phyloP scores from a whole-genome alignment of 92 coral and sea anemone species.

The Epizoanthus scotinus region DNA sequence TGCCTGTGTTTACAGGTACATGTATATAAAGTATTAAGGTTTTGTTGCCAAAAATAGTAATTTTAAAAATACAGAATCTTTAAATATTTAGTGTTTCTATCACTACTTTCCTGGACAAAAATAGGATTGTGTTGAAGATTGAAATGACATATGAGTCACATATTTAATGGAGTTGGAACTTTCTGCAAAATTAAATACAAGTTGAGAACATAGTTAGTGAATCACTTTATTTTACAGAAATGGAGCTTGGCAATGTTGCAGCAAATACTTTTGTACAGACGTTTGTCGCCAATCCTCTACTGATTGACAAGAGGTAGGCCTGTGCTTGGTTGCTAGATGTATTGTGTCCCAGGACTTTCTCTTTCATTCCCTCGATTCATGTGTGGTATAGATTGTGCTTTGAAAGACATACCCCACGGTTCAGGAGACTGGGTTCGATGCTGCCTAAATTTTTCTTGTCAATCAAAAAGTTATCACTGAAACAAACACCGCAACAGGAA shows the following conservation, averaged over 20 bases:
- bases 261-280: slow-evolving; percentile 82
- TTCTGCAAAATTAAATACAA: not conserved
- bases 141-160: not conserved
- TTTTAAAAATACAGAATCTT: too few relatives aligned
- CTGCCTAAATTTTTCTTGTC: too few relatives aligned
- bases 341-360: not conserved
- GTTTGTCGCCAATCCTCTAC: slow-evolving; percentile 86
- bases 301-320: slow-evolving; percentile 76
- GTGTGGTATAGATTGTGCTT: not conserved
- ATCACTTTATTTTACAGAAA: slow-evolving; percentile 52
- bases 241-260: slow-evolving; percentile 65
- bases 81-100: too few relatives aligned
- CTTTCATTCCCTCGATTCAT: not conserved
- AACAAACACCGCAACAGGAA: too few relatives aligned
- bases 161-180: too few relatives aligned
- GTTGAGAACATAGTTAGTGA: not conserved
- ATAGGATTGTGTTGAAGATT: not conserved
- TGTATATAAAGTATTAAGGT: too few relatives aligned
- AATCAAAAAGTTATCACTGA: too few relatives aligned
- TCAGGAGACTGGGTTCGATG: too few relatives aligned
- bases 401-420: not conserved
- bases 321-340: not conserved
- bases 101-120: not conserved
- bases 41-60: too few relatives aligned
- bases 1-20: too few relatives aligned